Evolutionary conservation across 2,888 invertebrate species (phyloP).

Genomic region (Apamea monoglypha): DNA sequence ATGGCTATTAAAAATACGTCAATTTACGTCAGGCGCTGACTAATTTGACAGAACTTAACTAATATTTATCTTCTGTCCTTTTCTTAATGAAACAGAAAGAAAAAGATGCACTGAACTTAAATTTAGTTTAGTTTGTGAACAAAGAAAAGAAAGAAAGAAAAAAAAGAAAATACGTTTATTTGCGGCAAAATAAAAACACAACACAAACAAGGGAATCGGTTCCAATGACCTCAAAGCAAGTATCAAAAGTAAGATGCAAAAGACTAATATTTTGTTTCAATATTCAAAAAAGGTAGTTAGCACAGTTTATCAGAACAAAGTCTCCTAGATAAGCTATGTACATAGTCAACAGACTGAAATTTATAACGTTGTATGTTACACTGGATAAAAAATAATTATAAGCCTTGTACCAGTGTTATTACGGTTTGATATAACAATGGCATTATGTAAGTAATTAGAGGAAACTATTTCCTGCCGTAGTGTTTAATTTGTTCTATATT

Average conservation of each 20-base stretch:
- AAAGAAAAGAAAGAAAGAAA: no score
- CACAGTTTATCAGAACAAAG: constrained; percentile 38
- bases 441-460: constrained; percentile 21
- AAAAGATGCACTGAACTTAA: no score
- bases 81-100: no score
- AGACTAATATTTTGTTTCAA: neutral
- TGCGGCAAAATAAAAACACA: no score
- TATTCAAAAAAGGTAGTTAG: constrained; percentile 11
- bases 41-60: no score
- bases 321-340: constrained; percentile 33
- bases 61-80: no score
- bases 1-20: no score
- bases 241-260: neutral
- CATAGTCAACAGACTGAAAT: constrained; percentile 11
- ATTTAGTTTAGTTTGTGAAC: no score
- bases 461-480: constrained; percentile 34
- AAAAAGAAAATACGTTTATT: no score
- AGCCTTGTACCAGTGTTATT: neutral
- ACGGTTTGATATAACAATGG: constrained; percentile 27
- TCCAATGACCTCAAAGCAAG: neutral
- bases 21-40: no score
- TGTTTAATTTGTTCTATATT: constrained; percentile 57
- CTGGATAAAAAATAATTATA: neutral
- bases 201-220: no score
- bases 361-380: constrained; percentile 7